These are phyloP conservation scores for Melanostigma gelatinosum DNA, from an alignment of 2,113 vertebrate species.

Conservation along the genomic window DNA sequence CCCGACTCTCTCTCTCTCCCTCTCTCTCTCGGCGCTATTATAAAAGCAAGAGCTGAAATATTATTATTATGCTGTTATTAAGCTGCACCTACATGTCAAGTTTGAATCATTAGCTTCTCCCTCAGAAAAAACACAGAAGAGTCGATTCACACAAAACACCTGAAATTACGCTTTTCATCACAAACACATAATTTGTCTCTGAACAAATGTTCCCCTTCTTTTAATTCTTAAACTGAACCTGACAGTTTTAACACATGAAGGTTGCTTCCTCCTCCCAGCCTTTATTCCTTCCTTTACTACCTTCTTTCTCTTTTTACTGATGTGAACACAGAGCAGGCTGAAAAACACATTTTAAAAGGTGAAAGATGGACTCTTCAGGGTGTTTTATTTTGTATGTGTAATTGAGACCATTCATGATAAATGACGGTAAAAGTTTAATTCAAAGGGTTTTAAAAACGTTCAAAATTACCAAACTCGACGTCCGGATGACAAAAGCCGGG, in stretches of 20 bases:
- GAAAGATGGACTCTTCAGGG: no score
- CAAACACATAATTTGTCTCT: slow-evolving; percentile 43
- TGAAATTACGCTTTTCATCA: slow-evolving; percentile 42
- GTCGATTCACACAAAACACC: slow-evolving; percentile 47
- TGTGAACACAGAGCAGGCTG: background rate
- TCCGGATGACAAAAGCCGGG: background rate
- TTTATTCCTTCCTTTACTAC: background rate
- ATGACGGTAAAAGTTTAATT: background rate
- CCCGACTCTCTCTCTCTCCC: slow-evolving; percentile 14
- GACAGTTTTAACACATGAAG: slow-evolving; percentile 19
- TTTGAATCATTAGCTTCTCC: slow-evolving; percentile 58
- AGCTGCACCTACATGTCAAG: slow-evolving; percentile 57
- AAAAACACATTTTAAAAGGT: no score
- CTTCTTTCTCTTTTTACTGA: background rate
- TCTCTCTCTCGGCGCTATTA: slow-evolving; percentile 35
- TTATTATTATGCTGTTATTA: slow-evolving; percentile 66
- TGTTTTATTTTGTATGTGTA: background rate
- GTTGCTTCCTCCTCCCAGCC: background rate
- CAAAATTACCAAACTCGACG: background rate
- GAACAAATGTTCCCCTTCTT: slow-evolving; percentile 32
- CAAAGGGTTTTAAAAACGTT: background rate
- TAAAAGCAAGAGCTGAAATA: slow-evolving; percentile 62
- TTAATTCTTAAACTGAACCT: slow-evolving; percentile 20
- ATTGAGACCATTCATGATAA: no score
- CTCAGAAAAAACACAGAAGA: slow-evolving; percentile 37